Base-by-base conservation (phyloP, 2,888 invertebrate species). In the Parnassius smintheus region DNA sequence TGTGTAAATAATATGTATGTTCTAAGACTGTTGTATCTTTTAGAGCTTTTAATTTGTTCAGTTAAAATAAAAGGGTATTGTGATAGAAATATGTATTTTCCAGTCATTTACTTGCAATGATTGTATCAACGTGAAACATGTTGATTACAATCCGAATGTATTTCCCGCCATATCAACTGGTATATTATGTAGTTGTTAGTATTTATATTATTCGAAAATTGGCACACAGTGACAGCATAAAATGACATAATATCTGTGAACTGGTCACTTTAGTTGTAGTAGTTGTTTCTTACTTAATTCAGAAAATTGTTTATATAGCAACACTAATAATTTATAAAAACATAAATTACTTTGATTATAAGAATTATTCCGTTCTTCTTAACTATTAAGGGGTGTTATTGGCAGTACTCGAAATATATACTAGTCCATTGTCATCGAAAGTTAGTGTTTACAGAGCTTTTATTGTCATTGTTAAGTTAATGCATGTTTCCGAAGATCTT, bases 21-120 rank as follows among this genome's bases (percentile, higher is more conserved):
- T 83, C 81, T 91, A 91, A 91, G 91, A 91, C 91, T 91, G 91
- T 91, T 91, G 91, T 89, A 89, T 83, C 85, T 82, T 85, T 82
- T 88, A 91, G 87, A 91, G 87, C 82, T 82, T 91, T 88, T 91
- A 88, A 89, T 87, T 88, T 80, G 88, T 88, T 90, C 83, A 78
- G 78, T 86, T 86, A 78, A 81, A 78, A 78, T 83, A 75, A 80
- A 81, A 81, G 77, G 78, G 73, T 81, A 77, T 79, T 78, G 76
- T 79, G 78, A 81, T 81, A 81, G 78, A 54, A 41, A 76, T 73
- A 77, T 91, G 91, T 91, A 90, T 90, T 91, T 90, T 91, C 88
- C 85, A 89, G 91, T 89, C 91, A 90, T 89, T 77, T 76, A 75
- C 65, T 69, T 67, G 62, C 62, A n/a, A 53, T 22, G 52, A 51